These are phyloP conservation scores for Etheostoma perlongum DNA, from an alignment of 2,797 vertebrate species.

Conservation along the genomic window DNA sequence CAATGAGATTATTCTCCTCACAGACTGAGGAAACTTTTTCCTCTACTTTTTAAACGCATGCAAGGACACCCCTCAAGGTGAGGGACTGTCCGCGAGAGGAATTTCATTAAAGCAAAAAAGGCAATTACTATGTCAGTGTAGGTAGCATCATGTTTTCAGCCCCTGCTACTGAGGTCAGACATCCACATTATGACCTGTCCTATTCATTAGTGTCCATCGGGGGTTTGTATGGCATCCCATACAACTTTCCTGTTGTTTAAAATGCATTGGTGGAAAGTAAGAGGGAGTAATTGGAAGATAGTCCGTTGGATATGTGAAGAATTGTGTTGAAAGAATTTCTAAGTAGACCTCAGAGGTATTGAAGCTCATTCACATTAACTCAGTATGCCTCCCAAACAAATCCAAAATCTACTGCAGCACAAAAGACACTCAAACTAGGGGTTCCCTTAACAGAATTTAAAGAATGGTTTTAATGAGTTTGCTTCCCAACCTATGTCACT, in stretches of 20 bases:
- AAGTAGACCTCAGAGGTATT: constrained; percentile 7
- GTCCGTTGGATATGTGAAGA: background rate
- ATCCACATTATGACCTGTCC: constrained; percentile 48
- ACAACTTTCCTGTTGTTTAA: constrained; percentile 24
- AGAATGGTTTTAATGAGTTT: background rate
- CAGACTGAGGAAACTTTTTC: constrained; percentile 49
- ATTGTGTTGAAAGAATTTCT: constrained; percentile 12
- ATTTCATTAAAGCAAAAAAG: constrained; percentile 67
- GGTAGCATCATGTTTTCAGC: constrained; percentile 48
- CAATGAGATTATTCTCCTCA: constrained; percentile 38
- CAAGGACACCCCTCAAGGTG: constrained; percentile 67
- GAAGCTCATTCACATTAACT: constrained; percentile 20
- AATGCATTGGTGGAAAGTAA: constrained; percentile 17
- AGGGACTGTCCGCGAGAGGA: constrained; percentile 55
- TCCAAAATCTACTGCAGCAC: background rate
- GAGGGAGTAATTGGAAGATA: constrained; percentile 16
- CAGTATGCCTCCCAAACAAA: constrained; percentile 16
- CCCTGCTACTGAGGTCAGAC: constrained; percentile 55
- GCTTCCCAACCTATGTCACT: background rate
- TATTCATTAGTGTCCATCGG: constrained; percentile 70
- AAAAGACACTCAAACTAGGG: too few relatives aligned
- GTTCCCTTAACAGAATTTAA: too few relatives aligned
- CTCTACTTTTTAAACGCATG: constrained; percentile 53
- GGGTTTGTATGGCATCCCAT: constrained; percentile 2
- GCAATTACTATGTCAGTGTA: constrained; percentile 57